These are phyloP conservation scores for Hydrolagus affinis DNA, from an alignment of 2,113 vertebrate genomes.

Conservation along the genomic window DNA sequence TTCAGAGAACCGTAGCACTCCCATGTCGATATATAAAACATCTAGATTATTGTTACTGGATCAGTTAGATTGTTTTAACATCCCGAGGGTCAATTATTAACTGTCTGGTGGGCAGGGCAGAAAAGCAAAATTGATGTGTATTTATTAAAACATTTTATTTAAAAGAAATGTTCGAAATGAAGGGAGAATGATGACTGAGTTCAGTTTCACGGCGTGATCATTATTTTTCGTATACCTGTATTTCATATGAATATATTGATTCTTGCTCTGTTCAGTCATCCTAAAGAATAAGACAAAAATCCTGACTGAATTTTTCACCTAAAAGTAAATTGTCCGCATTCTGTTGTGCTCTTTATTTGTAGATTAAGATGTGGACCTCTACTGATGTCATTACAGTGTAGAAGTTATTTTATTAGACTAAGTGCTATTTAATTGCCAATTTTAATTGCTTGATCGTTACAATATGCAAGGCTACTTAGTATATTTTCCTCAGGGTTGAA, in stretches of 20 bases:
- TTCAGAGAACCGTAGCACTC: background rate
- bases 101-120: no score
- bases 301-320: background rate
- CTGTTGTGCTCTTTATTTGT: background rate
- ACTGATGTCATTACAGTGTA: background rate
- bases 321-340: background rate
- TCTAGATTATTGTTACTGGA: background rate
- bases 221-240: background rate
- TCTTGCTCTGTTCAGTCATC: background rate
- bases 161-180: no score
- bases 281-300: background rate
- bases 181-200: no score
- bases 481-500: background rate
- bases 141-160: background rate
- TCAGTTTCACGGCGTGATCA: background rate
- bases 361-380: background rate
- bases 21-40: background rate
- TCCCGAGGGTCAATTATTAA: no score
- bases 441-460: background rate
- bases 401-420: background rate
- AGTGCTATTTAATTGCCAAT: background rate
- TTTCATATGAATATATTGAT: background rate
- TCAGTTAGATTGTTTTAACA: no score
- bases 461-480: no score
- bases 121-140: background rate